Evolutionary conservation across 2,797 vertebrate genomes (phyloP).

Genomic region (Oryzias sinensis): DNA sequence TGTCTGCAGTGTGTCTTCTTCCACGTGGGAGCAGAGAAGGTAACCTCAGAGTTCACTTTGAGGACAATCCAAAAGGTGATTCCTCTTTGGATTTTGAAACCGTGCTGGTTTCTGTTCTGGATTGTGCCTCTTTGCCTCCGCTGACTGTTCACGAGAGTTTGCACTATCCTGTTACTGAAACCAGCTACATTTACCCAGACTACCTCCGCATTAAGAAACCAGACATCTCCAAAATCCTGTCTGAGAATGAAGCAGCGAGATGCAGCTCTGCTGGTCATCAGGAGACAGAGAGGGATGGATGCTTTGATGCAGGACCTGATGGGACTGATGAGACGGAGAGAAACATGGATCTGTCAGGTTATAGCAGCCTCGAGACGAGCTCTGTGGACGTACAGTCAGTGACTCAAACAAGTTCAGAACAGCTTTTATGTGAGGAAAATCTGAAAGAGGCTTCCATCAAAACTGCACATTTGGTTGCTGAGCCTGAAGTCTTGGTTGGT

Average conservation of each 20-base stretch:
- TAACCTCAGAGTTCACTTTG: constrained; percentile 64
- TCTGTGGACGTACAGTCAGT: constrained; percentile 23
- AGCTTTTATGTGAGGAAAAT: constrained; percentile 24
- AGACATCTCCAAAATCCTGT: constrained; percentile 30
- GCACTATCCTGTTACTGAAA: constrained; percentile 76
- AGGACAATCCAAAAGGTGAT: constrained; percentile 33
- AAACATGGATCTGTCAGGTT: constrained; percentile 22
- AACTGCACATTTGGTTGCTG: constrained; percentile 16
- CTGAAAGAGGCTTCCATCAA: constrained; percentile 11
- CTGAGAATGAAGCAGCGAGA: constrained; percentile 30
- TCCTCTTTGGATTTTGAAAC: constrained; percentile 30
- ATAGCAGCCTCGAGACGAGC: constrained; percentile 16
- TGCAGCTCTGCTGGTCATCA: constrained; percentile 6
- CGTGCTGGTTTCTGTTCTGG: constrained; percentile 29
- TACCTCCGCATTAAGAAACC: constrained; percentile 55
- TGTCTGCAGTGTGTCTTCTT: constrained; percentile 48
- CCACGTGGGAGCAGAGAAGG: constrained; percentile 41
- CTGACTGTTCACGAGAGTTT: constrained; percentile 78
- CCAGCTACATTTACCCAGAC: constrained; percentile 72
- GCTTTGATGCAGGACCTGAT: constrained; percentile 11
- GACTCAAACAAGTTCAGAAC: not conserved
- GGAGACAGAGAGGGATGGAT: constrained; percentile 24
- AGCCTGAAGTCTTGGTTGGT: constrained; percentile 22
- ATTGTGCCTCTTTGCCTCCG: constrained; percentile 76
- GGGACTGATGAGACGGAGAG: constrained; percentile 9